Conservation (phyloP, 1,140 invertebrate genomes). For the Pristionchus pacificus region DNA sequence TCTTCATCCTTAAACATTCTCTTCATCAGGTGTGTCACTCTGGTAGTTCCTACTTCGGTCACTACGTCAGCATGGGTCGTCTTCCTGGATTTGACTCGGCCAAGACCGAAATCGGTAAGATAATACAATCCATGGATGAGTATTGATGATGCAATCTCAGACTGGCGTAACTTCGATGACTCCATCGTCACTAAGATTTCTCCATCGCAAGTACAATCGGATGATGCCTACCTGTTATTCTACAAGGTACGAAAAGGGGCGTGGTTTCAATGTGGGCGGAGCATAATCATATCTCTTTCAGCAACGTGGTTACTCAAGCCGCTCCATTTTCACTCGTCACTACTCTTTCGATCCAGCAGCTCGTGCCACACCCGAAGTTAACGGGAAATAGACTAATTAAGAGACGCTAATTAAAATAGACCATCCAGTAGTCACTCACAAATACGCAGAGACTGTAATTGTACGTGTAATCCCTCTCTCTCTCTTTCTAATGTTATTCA, state of each 20-base stretch:
- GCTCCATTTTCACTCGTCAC: neutral
- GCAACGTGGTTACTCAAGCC: neutral
- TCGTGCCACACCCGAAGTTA: no score
- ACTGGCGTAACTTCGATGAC: constrained; percentile 39
- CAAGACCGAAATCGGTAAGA: constrained; percentile 16
- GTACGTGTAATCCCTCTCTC: no score
- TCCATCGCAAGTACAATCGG: constrained; percentile 20
- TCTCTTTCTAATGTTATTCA: no score
- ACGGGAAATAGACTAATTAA: no score
- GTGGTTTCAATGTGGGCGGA: no score
- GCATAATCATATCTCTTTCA: no score
- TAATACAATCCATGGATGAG: neutral
- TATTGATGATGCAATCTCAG: constrained; percentile 17
- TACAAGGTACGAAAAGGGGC: constrained; percentile 32
- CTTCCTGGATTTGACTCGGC: constrained; percentile 30
- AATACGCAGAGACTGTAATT: no score
- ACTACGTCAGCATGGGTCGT: constrained; percentile 39
- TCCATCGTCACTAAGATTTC: constrained; percentile 25
- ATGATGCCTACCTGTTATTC: constrained; percentile 38
- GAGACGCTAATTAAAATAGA: no score
- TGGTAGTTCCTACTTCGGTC: constrained; percentile 39
- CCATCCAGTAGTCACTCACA: no score
- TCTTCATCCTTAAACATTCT: neutral
- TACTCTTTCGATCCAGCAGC: neutral
- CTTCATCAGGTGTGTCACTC: constrained; percentile 23